Evolutionary conservation across 2,888 invertebrate genomes (phyloP).

Genomic region (Apodemia hepburni): DNA sequence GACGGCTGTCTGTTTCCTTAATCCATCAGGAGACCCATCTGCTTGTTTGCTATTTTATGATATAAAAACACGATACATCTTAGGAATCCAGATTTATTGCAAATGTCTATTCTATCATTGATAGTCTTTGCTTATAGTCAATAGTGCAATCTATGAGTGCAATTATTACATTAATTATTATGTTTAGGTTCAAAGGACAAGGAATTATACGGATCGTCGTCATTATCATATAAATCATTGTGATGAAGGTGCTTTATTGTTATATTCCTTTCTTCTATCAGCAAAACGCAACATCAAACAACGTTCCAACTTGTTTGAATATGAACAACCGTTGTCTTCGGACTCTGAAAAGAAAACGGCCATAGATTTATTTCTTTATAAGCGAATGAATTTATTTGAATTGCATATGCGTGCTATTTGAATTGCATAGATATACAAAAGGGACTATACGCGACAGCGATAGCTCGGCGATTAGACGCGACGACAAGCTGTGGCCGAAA

Average conservation of each 20-base stretch:
- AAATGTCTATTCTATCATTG: neutral
- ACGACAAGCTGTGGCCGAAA: no score
- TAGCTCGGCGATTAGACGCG: no score
- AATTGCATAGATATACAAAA: no score
- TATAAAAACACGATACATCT: no score
- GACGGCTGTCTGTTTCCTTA: no score
- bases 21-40: no score
- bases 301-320: conserved; percentile 67
- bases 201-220: neutral
- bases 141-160: neutral
- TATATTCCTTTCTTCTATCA: conserved; percentile 44
- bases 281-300: conserved; percentile 66
- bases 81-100: neutral
- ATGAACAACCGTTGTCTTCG: conserved; percentile 71
- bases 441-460: no score
- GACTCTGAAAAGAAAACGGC: conserved; percentile 47
- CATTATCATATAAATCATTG: neutral
- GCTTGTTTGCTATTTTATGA: no score
- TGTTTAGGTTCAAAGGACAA: neutral
- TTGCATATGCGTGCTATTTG: no score
- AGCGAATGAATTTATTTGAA: no score
- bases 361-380: no score
- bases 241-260: neutral
- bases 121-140: neutral
- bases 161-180: neutral